Evolutionary conservation across 2,888 invertebrate genomes (phyloP).

Genomic region (Perizoma flavofasciatum): DNA sequence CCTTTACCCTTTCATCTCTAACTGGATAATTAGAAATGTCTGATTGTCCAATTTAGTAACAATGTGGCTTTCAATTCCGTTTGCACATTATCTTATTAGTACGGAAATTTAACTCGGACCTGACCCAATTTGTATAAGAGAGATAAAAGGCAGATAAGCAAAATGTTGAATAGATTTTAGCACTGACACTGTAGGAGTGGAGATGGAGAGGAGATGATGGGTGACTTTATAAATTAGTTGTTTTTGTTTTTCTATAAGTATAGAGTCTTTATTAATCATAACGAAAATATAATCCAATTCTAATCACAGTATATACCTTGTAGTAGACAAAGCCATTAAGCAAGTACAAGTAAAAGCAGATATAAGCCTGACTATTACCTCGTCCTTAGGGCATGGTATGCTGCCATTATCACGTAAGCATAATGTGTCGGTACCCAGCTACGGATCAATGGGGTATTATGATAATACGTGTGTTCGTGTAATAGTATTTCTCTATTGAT

Average conservation of each 20-base stretch:
- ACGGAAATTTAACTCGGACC: conserved; percentile 29
- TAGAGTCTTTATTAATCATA: too few species aligned
- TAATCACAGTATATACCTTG: too few species aligned
- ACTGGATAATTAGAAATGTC: conserved; percentile 29
- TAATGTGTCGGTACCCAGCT: neutral
- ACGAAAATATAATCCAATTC: too few species aligned
- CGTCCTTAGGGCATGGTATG: conserved; percentile 9
- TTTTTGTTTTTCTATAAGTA: too few species aligned
- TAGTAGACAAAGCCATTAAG: too few species aligned
- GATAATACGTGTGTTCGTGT: conserved; percentile 5
- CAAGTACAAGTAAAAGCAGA: too few species aligned
- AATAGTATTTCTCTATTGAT: neutral
- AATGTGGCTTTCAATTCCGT: conserved; percentile 25
- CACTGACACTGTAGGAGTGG: too few species aligned
- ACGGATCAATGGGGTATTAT: conserved; percentile 18
- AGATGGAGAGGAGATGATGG: too few species aligned
- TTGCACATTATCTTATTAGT: conserved; percentile 25
- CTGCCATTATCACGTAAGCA: conserved; percentile 22
- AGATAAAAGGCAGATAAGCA: conserved; percentile 2
- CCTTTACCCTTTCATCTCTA: conserved; percentile 19
- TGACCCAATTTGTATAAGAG: conserved; percentile 26
- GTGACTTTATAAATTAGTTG: too few species aligned
- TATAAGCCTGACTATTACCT: too few species aligned
- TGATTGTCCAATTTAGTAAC: conserved; percentile 21
- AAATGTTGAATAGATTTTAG: too few species aligned